A percentile compares a stretch with the other conserved stretches of the same genome.
These are phyloP conservation scores for Chrysomela aeneicollis DNA, from an alignment of 2,888 invertebrate genomes.

Conservation along the genomic window DNA sequence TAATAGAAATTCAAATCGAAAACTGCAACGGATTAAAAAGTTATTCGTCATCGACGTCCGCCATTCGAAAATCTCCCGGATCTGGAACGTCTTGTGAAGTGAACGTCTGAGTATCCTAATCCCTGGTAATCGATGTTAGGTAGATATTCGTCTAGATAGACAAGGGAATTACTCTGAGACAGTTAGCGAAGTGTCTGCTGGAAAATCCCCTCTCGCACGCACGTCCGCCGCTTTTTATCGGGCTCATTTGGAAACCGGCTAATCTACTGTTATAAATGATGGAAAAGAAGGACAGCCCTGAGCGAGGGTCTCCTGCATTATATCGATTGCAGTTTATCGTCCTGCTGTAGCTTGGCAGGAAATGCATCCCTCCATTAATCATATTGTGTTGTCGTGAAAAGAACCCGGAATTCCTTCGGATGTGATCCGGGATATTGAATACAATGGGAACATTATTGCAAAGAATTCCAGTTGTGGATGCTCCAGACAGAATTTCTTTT, in stretches of 20 bases:
- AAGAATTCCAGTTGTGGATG: too few species aligned
- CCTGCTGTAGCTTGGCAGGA: constrained; percentile 14
- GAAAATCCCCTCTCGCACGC: constrained; percentile 49
- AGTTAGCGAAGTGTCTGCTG: constrained; percentile 57
- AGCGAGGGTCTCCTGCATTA: constrained; percentile 31
- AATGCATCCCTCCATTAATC: constrained; percentile 18
- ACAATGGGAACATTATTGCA: too few species aligned
- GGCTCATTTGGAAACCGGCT: constrained; percentile 53
- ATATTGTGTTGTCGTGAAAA: constrained; percentile 1
- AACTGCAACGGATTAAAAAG: constrained; percentile 24
- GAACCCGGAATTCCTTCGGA: not conserved
- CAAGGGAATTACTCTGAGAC: constrained; percentile 58
- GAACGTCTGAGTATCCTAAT: constrained; percentile 42
- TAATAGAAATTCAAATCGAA: constrained; percentile 20
- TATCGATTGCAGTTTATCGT: constrained; percentile 30
- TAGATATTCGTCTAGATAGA: constrained; percentile 54
- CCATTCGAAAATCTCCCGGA: constrained; percentile 23
- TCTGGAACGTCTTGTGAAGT: constrained; percentile 16
- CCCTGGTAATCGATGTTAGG: constrained; percentile 56
- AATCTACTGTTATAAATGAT: constrained; percentile 60
- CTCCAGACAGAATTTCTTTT: too few species aligned
- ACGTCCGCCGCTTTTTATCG: constrained; percentile 50
- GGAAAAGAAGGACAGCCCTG: constrained; percentile 44
- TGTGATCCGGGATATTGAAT: too few species aligned
- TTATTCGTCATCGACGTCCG: constrained; percentile 30